Percentiles rank a stretch among this genome's conserved stretches.
Conservation (phyloP, 2,888 invertebrate species). For the Pediacus dermestoides region DNA sequence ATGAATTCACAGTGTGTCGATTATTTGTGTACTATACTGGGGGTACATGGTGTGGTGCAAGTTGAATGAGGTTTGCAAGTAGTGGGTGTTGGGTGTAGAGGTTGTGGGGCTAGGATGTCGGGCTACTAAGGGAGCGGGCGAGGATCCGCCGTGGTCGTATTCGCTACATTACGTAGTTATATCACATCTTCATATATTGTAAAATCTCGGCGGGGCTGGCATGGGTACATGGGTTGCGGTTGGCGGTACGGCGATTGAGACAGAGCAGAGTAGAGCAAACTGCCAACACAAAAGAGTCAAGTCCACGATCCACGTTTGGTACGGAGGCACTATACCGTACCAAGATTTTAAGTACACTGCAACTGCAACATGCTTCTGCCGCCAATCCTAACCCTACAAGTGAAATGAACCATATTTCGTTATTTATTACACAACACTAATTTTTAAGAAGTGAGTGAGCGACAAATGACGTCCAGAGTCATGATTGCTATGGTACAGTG, state of each 20-base stretch:
- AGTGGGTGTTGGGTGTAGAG: slow-evolving; percentile 30
- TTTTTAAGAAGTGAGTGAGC: slow-evolving; percentile 45
- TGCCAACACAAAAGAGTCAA: slow-evolving; percentile 28
- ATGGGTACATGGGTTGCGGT: slow-evolving; percentile 13
- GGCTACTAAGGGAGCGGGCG: slow-evolving; percentile 19
- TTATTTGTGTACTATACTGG: slow-evolving; percentile 48
- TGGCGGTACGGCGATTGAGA: slow-evolving; percentile 12
- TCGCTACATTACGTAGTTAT: slow-evolving; percentile 39
- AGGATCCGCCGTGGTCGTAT: slow-evolving; percentile 40
- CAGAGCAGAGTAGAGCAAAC: slow-evolving; percentile 13
- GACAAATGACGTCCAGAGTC: slow-evolving; percentile 36
- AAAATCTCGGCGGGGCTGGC: slow-evolving; percentile 35
- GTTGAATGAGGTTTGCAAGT: slow-evolving; percentile 36
- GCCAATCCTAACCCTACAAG: slow-evolving; percentile 35
- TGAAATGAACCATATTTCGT: slow-evolving; percentile 43
- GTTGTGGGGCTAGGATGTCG: slow-evolving; percentile 15
- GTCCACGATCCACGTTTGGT: slow-evolving; percentile 35
- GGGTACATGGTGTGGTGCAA: slow-evolving; percentile 47
- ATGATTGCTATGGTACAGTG: slow-evolving; percentile 37
- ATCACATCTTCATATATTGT: slow-evolving; percentile 48
- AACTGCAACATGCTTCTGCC: slow-evolving; percentile 29
- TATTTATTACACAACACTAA: slow-evolving; percentile 47
- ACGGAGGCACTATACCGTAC: slow-evolving; percentile 13
- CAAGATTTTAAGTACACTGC: slow-evolving; percentile 11
- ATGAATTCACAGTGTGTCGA: slow-evolving; percentile 49